phyloP scores from a whole-genome alignment of 23 tunicate genomes.

The Trididemnum clinides region DNA sequence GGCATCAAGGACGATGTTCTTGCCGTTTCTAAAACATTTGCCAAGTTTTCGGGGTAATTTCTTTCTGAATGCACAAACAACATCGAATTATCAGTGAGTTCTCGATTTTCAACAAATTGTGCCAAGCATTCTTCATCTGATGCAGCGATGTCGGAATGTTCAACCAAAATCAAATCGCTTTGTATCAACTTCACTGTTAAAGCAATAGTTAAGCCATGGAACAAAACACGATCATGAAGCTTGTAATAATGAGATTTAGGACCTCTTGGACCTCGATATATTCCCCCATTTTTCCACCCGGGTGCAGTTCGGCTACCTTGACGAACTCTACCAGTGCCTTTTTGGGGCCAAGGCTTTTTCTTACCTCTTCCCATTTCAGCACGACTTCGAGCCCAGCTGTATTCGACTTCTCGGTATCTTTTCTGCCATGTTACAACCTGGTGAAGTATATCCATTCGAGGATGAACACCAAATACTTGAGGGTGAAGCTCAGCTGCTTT shows the following conservation, averaged over 20 bases:
- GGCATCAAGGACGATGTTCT: slow-evolving; percentile 58
- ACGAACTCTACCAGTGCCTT: slow-evolving; percentile 69
- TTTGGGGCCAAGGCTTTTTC: slow-evolving; percentile 90
- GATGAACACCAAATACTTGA: slow-evolving; percentile 62
- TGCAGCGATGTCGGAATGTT: slow-evolving; percentile 26
- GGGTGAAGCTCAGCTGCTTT: slow-evolving; percentile 68
- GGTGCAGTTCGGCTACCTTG: slow-evolving; percentile 75
- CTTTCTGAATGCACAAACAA: slow-evolving; percentile 54
- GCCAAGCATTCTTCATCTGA: neutral
- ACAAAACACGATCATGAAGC: slow-evolving; percentile 6
- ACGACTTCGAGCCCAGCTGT: slow-evolving; percentile 71
- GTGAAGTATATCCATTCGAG: slow-evolving; percentile 78
- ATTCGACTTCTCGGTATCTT: slow-evolving; percentile 74
- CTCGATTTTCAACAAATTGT: slow-evolving; percentile 30
- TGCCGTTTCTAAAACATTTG: neutral
- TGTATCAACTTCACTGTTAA: slow-evolving; percentile 67
- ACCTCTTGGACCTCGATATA: slow-evolving; percentile 87
- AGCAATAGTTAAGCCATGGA: slow-evolving; percentile 57
- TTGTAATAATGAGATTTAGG: slow-evolving; percentile 69
- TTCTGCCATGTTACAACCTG: slow-evolving; percentile 81
- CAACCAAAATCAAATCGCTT: slow-evolving; percentile 54
- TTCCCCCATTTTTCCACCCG: slow-evolving; percentile 85
- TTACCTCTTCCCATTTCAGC: slow-evolving; percentile 83
- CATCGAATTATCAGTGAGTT: slow-evolving; percentile 31
- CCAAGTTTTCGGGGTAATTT: slow-evolving; percentile 31